Evolutionary conservation across 2,888 invertebrate genomes (phyloP), one percentile per base, ranked within the genome.

Genomic region (Theretra japonica): DNA sequence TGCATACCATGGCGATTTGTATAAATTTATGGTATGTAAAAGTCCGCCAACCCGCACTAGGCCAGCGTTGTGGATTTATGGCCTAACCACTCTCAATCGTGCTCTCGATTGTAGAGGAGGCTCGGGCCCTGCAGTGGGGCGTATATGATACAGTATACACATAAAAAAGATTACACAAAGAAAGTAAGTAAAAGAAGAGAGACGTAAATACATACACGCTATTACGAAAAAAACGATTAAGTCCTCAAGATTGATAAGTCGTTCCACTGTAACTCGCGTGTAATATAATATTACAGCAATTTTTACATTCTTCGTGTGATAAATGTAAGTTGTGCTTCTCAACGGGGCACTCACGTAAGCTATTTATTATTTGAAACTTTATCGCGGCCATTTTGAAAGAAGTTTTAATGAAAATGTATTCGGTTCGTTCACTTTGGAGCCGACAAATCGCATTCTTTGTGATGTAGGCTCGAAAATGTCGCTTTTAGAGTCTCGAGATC

Each of bases 391-490:
- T 57, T 69, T 69, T 53, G n/a, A 70, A 73, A 73, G 71, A 73
- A 73, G 21, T 72, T 58, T 72, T 74, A 71, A 74, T 75, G 73
- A 62, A 72, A 69, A 74, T 68, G 65, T 71, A 77, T 75, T 41
- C 58, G 23, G 33, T 25, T 33, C 30, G 25, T 65, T 70, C 33
- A n/a, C 28, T 28, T 28, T 28, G 5, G 62, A 62, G 28, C 21
- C 48, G 23, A 23, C 23, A 28, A 28, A 33, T 56, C 7, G 33
- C 21, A 28, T 62, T 50, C 62, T 60, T 53, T n/a, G 23, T n/a
- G 33, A 41, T 41, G 23, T 65, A 23, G 41, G 23, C 23, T 23
- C 53, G 17, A n/a, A 53, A 53, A 53, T 21, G n/a, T 6, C 8
- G 28, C 7, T 41, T 11, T 2, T 57, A 2, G 17, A 7, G 57